Base-by-base conservation (phyloP, 2,797 vertebrate genomes). In the Loriculus beryllinus region DNA sequence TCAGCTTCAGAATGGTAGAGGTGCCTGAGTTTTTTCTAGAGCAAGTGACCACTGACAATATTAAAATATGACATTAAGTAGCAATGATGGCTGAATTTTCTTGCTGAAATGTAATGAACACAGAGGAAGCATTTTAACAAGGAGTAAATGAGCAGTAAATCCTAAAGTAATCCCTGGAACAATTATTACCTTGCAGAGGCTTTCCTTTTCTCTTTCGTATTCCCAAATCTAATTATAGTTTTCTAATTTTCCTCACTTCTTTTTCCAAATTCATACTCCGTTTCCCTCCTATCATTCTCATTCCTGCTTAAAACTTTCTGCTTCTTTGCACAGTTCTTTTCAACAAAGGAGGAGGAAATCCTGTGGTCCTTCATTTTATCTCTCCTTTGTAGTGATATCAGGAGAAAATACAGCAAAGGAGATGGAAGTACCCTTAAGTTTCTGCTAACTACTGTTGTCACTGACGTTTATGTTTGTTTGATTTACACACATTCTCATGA, bases 401-500 rank as follows among this genome's bases (percentile, higher is more conserved):
- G 72, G 56, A 87, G 22, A 77, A 86, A 86, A 89, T 52, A 37
- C 12, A 77, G 26, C 64, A 74, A 16, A 63, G n/a, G 42, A 74
- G 84, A 43, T 4, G 82, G 43, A 92, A 75, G 40, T 22, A 63
- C 14, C 12, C 33, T 81, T 78, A 62, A 37, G 25, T 69, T 75
- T 83, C 63, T 90, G 18, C 43, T 72, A 82, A 68, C 40, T 68
- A 40, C n/a, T 64, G 40, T 25, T 83, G 45, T 40, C 57, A 59
- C 49, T 79, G 75, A 77, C 74, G 74, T 85, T 93, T 77, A 28
- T 63, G 43, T 74, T 63, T 75, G 16, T 65, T 82, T 86, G 88
- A 92, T 92, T 93, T 95, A 90, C 54, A 59, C n/a, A 29, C 29
- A 22, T 59, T 82, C 51, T 88, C 77, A 91, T 95, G 52, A 92